These are phyloP conservation scores for Phocoena sinus DNA, from an alignment of 2,113 vertebrate species.

Conservation along the genomic window DNA sequence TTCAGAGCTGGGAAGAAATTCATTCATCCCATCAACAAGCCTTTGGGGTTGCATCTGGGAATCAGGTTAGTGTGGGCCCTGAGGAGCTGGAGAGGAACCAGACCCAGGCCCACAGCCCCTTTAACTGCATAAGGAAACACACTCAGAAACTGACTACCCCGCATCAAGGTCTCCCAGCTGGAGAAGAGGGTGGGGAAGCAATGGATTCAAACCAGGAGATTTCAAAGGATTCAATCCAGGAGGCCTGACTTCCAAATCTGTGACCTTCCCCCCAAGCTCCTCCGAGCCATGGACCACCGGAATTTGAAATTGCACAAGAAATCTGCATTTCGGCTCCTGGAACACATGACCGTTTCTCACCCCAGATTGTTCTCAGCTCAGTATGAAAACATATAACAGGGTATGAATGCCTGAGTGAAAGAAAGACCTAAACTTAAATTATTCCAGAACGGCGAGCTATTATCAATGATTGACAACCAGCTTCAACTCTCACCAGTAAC, in stretches of 20 bases:
- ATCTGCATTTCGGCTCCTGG: constrained; percentile 43
- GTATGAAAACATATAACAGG: constrained; percentile 73
- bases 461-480: constrained; percentile 73
- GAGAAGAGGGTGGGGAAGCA: not conserved
- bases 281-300: not conserved
- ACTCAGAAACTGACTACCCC: not conserved
- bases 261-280: not conserved
- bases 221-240: not conserved
- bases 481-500: constrained; percentile 64
- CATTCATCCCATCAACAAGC: not conserved
- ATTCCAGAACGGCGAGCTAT: constrained; percentile 66
- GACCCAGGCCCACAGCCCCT: not conserved
- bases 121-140: not conserved
- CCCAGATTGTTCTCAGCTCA: constrained; percentile 72
- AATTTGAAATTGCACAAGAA: constrained; percentile 35
- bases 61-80: not conserved
- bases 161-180: not conserved
- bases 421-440: constrained; percentile 74
- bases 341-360: constrained; percentile 65
- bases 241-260: not conserved
- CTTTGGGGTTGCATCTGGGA: not conserved
- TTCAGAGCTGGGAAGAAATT: constrained; percentile 1
- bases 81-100: not conserved
- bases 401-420: constrained; percentile 73
- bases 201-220: not conserved